phyloP scores from a whole-genome alignment of 2,888 invertebrate species.

The Leptopilina drosophilae region DNA sequence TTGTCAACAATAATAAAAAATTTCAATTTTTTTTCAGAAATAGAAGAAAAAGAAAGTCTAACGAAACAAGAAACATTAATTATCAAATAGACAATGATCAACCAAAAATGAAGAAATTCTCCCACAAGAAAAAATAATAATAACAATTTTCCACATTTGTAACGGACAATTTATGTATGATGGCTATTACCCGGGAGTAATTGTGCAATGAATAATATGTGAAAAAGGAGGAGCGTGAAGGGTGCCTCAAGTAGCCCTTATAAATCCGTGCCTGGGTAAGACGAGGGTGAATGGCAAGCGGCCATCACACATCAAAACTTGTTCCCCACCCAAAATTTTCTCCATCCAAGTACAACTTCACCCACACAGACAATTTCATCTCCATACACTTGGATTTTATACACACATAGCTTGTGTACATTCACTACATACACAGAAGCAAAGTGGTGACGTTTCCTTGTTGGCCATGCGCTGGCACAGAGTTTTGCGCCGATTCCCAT shows the following conservation, averaged over 20 bases:
- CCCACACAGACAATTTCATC: too few species aligned
- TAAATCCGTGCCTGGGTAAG: constrained; percentile 26
- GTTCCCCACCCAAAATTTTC: constrained; percentile 15
- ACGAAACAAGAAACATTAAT: too few species aligned
- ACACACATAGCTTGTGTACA: too few species aligned
- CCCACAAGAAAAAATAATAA: background rate
- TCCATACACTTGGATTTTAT: too few species aligned
- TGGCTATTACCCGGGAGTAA: constrained; percentile 27
- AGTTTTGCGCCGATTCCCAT: constrained; percentile 25
- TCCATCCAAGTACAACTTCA: background rate
- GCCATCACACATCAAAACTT: constrained; percentile 41
- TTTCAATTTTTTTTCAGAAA: too few species aligned
- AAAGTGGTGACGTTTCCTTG: constrained; percentile 1
- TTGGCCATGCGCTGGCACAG: constrained; percentile 39
- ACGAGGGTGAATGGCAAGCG: constrained; percentile 45
- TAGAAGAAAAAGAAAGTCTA: too few species aligned
- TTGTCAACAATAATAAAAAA: too few species aligned
- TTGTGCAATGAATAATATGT: constrained; percentile 39
- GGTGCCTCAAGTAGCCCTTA: constrained; percentile 32
- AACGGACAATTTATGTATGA: constrained; percentile 34
- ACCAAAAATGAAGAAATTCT: too few species aligned
- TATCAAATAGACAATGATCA: too few species aligned
- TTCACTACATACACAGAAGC: too few species aligned
- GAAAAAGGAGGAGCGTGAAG: background rate
- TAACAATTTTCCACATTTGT: constrained; percentile 24